These are phyloP conservation scores for Drosophila pseudotalamancana DNA, from an alignment of 2,888 invertebrate genomes.

Conservation along the genomic window DNA sequence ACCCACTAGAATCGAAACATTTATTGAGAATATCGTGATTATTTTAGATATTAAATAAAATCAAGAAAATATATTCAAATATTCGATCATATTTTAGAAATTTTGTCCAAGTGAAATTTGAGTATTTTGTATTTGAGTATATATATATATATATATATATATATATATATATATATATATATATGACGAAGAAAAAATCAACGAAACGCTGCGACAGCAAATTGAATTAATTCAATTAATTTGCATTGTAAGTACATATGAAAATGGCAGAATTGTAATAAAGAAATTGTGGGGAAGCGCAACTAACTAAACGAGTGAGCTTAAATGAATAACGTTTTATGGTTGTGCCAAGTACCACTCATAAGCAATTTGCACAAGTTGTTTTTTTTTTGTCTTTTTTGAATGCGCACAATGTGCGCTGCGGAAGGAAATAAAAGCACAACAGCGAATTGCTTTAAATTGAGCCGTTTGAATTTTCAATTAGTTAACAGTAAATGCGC, in stretches of 20 bases:
- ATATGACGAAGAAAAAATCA: conserved; percentile 18
- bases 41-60: too few relatives aligned
- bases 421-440: conserved; percentile 45
- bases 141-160: neutral
- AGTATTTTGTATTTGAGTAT: conserved; percentile 1
- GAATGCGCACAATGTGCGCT: conserved; percentile 46
- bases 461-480: conserved; percentile 18
- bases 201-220: conserved; percentile 51
- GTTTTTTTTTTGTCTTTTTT: conserved; percentile 13
- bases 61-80: too few relatives aligned
- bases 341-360: conserved; percentile 68
- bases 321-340: conserved; percentile 68
- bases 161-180: neutral
- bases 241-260: conserved; percentile 78
- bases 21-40: too few relatives aligned
- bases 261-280: conserved; percentile 72
- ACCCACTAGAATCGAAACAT: too few relatives aligned
- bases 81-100: too few relatives aligned
- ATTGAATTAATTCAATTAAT: conserved; percentile 83
- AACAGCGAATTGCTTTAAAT: neutral
- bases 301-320: conserved; percentile 65
- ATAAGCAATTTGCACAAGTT: conserved; percentile 57
- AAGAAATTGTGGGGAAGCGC: conserved; percentile 64
- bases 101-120: too few relatives aligned
- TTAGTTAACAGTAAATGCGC: conserved; percentile 6